Base-by-base conservation (phyloP, 2,888 invertebrate genomes). In the Mayetiola destructor region DNA sequence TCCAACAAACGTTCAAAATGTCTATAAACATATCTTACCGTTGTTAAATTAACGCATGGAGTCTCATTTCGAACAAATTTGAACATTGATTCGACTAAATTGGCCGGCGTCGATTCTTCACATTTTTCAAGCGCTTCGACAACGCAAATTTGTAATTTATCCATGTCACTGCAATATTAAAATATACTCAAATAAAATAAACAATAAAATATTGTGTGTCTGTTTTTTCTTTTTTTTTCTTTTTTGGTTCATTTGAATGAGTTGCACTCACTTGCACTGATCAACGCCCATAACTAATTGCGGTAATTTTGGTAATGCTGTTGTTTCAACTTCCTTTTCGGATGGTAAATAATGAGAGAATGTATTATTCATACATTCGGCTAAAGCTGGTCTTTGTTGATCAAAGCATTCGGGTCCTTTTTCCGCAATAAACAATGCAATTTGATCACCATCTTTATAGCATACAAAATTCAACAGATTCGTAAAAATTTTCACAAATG, bases 361-460 rank as follows among this genome's bases (percentile, higher is more conserved):
- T 48, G 48, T 48, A 14, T 14, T 3, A 27, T 48, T 48, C 48
- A 48, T 48, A 12, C 48, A 48, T 5, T 2, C 27, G 27, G 27
- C 27, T 10, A 48, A 27, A 1, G 73, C 77, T 1, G 78, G 76
- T 3, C n/a, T 14, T 27, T 32, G 32, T 32, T 48, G 20, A n/a
- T 76, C 64, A 59, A 88, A 73, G 65, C 88, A 89, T 65, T 87
- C 84, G 9, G 82, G 80, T 0, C 88, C 88, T n/a, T 82, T 81
- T 66, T 88, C 86, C 1, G 88, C 82, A 58, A 88, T 84, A 66
- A 89, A 89, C 64, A 88, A 73, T 1, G 88, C 88, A 64, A 89
- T 84, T 63, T 88, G 80, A 67, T 88, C 88, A 9, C 88, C 88
- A 63, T 87, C 85, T 64, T 88, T 87, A 64, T 76, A 81, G 66